Base-by-base conservation (phyloP, 2,113 vertebrate species). In the Rhabdomys dilectus region DNA sequence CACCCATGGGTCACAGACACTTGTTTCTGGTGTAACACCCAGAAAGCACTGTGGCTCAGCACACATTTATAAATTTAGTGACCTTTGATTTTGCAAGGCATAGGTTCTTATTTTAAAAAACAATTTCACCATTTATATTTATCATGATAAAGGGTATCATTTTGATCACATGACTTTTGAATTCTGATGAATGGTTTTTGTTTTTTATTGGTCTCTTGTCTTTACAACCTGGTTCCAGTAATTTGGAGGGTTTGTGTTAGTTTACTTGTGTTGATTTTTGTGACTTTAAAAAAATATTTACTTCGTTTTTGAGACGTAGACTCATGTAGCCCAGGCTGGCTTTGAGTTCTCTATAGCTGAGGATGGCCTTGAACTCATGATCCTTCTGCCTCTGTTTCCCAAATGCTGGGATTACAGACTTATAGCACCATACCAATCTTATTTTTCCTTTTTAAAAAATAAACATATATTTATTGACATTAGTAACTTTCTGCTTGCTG, bases 261-360 rank as follows among this genome's bases (percentile, higher is more conserved):
- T 93, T 93, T 88, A 78, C 26, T 89, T 60, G 68, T n/a, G 48
- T 42, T 62, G 82, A 11, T 51, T 86, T 88, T 75, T 89, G 45
- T 78, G 45, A 75, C 72, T 94, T 88, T 15, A 42, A 60, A 51
- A 51, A 60, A 60, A 60, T 60, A 19, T 60, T 60, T 60, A 22
- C 58, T 53, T 80, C 16, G 8, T 48, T 48, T 68, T 36, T 51
- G 85, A 73, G n/a, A 24, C 13, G 26, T 22, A 53, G 62, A 72
- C 48, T 56, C 85, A 56, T 51, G 85, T 72, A 88, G 42, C 42
- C 34, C 34, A 17, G 66, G 13, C 21, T 53, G 45, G 42, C 34
- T 31, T 70, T 36, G 31, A 51, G 12, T 22, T 53, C 66, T 53
- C 21, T 70, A 66, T 70, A 70, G 45, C 3, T 51, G 31, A 53